Evolutionary conservation across 2,113 vertebrate species (phyloP).

Genomic region (Sorex araneus): DNA sequence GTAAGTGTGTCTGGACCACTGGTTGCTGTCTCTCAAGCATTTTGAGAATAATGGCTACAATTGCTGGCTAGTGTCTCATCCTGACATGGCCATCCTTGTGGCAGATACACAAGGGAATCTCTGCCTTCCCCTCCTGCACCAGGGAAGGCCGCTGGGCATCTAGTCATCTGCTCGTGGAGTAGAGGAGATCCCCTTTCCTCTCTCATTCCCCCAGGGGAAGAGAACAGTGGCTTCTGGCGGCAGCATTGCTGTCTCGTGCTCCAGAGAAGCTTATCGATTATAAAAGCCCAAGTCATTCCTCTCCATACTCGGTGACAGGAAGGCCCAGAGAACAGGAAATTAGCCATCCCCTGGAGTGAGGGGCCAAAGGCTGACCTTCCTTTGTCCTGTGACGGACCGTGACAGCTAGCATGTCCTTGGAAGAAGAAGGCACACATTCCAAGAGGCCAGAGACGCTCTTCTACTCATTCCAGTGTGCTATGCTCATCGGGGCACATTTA

Average conservation of each 20-base stretch:
- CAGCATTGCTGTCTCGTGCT: not conserved
- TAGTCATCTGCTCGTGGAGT: not conserved
- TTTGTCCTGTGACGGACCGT: not conserved
- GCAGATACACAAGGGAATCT: not conserved
- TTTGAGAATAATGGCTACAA: not conserved
- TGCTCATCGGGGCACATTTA: not conserved
- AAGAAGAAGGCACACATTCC: not conserved
- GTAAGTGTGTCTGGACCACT: not conserved
- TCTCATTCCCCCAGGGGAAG: not conserved
- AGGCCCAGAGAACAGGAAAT: not conserved
- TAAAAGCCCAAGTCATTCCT: not conserved
- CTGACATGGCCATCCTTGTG: not conserved
- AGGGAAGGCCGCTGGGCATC: not conserved
- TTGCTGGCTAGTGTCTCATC: not conserved
- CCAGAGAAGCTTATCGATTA: not conserved
- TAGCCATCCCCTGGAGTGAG: not conserved
- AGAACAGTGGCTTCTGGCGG: not conserved
- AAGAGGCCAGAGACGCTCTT: not conserved
- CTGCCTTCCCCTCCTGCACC: not conserved
- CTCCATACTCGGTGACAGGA: not conserved
- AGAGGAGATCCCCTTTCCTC: not conserved
- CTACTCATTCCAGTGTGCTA: not conserved
- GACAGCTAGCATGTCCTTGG: not conserved
- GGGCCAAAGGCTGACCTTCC: not conserved
- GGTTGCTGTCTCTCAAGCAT: not conserved